phyloP scores from a whole-genome alignment of 2,113 vertebrate species.

The Chelonoidis abingdonii region DNA sequence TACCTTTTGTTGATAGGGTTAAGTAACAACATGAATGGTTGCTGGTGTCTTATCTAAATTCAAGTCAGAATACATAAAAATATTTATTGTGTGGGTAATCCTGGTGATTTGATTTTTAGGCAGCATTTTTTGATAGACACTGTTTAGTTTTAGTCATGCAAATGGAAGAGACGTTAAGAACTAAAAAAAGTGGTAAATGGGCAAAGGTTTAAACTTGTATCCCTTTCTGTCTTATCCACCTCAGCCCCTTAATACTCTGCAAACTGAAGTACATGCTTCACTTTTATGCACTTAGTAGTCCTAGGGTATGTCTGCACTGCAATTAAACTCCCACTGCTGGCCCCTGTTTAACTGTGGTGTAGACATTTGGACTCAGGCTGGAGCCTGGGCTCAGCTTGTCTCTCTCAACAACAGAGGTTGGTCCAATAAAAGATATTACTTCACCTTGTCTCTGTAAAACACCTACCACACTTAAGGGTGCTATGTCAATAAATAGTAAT shows the following conservation, averaged over 20 bases:
- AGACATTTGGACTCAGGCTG: background rate
- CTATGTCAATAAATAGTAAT: background rate
- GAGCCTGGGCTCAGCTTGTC: background rate
- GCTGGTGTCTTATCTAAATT: background rate
- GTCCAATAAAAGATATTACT: background rate
- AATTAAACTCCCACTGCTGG: background rate
- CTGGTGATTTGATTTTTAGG: background rate
- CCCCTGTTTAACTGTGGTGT: background rate
- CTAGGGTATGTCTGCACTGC: background rate
- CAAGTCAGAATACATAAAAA: background rate
- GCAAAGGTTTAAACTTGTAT: background rate
- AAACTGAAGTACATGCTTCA: background rate
- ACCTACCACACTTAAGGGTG: background rate
- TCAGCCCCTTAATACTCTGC: background rate
- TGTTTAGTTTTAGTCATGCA: background rate
- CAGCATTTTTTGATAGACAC: background rate
- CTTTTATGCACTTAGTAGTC: background rate
- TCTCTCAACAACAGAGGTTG: background rate
- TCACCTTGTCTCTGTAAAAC: background rate
- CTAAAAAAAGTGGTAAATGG: background rate
- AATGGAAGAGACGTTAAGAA: background rate
- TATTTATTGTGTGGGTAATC: background rate
- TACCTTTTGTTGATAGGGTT: background rate
- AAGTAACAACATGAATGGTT: background rate
- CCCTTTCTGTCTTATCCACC: background rate